Evolutionary conservation across 1,140 invertebrate species (phyloP).

Genomic region (Pachyrhynchus sulphureomaculatus): DNA sequence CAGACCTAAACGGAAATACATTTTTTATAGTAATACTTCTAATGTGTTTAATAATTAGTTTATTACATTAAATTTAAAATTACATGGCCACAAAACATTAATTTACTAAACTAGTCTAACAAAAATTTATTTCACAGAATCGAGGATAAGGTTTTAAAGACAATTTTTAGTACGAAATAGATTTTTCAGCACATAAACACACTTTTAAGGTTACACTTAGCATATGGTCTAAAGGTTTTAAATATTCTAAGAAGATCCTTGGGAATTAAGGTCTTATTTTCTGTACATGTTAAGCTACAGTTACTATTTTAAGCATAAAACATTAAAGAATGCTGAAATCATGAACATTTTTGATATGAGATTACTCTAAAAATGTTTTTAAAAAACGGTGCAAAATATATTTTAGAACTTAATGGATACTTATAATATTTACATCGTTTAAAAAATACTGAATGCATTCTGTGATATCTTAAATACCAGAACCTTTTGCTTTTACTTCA

Average conservation of each 20-base stretch:
- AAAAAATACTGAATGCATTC: conserved; percentile 5
- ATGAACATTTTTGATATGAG: conserved; percentile 25
- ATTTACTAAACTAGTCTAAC: conserved; percentile 46
- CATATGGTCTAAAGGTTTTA: conserved; percentile 13
- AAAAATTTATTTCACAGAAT: conserved; percentile 34
- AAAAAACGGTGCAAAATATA: not conserved
- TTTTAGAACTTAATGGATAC: no score
- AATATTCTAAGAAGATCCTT: conserved; percentile 6
- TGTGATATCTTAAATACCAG: conserved; percentile 16
- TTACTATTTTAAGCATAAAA: conserved; percentile 26
- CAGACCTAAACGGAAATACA: no score
- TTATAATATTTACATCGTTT: conserved; percentile 5
- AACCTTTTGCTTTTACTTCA: no score
- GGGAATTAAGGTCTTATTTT: conserved; percentile 19
- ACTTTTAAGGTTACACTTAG: conserved; percentile 20
- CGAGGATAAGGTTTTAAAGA: conserved; percentile 29
- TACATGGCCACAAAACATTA: conserved; percentile 54
- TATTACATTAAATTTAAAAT: conserved; percentile 55
- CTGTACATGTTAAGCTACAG: conserved; percentile 35
- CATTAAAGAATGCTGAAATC: conserved; percentile 27
- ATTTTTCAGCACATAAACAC: conserved; percentile 25
- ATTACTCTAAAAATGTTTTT: conserved; percentile 3
- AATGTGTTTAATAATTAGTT: conserved; percentile 39
- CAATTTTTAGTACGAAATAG: conserved; percentile 25
- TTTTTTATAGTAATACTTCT: no score